Evolutionary conservation across 1,140 invertebrate species (phyloP).

Genomic region (Gryon sp.): DNA sequence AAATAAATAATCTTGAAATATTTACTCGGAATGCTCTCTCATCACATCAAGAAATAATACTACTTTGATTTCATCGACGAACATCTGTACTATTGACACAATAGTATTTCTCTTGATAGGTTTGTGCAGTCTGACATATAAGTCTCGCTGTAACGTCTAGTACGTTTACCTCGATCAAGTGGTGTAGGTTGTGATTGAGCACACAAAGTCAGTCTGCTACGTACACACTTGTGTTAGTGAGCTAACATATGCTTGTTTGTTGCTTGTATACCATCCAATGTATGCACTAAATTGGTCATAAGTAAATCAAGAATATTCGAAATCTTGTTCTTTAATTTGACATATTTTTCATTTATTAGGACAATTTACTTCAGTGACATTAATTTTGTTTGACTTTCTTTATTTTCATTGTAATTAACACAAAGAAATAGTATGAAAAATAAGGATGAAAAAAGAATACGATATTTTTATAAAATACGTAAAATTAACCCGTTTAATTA

Average conservation of each 20-base stretch:
- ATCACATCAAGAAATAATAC: background rate
- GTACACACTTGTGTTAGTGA: conserved; percentile 42
- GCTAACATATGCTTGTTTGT: conserved; percentile 45
- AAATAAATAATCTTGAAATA: too few relatives aligned
- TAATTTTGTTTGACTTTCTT: too few relatives aligned
- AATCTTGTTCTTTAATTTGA: too few relatives aligned
- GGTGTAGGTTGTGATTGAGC: conserved; percentile 33
- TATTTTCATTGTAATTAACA: too few relatives aligned
- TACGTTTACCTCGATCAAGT: conserved; percentile 31
- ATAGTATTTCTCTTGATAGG: conserved; percentile 17
- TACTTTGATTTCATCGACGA: conserved; percentile 19
- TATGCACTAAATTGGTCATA: conserved; percentile 38
- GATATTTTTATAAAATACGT: too few relatives aligned
- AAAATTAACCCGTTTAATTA: too few relatives aligned
- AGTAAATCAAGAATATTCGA: too few relatives aligned
- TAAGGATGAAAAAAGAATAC: too few relatives aligned
- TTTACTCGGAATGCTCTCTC: background rate
- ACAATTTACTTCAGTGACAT: too few relatives aligned
- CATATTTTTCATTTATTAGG: too few relatives aligned
- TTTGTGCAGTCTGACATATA: conserved; percentile 13
- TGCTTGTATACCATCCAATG: conserved; percentile 47
- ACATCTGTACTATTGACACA: conserved; percentile 13
- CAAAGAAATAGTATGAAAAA: too few relatives aligned
- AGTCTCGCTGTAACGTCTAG: conserved; percentile 32
- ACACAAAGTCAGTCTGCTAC: conserved; percentile 47